phyloP scores from a whole-genome alignment of 2,797 vertebrate species.

The Sparus aurata region DNA sequence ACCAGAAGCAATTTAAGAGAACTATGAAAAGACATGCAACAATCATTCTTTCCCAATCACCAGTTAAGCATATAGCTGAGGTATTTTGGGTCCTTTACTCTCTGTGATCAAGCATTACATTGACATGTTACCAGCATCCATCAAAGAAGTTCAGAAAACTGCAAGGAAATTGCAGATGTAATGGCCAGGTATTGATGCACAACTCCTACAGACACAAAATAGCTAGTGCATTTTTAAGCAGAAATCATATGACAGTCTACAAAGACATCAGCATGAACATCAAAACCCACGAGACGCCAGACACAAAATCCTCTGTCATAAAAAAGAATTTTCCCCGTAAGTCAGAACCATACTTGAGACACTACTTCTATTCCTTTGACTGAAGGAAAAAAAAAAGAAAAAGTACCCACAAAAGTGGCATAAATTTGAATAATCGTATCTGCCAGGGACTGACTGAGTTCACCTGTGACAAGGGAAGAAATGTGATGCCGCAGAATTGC shows the following conservation, averaged over 20 bases:
- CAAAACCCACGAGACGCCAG: conserved; percentile 28
- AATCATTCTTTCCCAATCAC: neutral
- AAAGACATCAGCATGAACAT: conserved; percentile 50
- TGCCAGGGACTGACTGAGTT: conserved; percentile 64
- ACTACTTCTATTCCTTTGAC: conserved; percentile 48
- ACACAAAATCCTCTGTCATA: conserved; percentile 37
- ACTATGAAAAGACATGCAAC: neutral
- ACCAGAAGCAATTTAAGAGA: conserved; percentile 10
- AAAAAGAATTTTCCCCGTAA: conserved; percentile 40
- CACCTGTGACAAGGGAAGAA: conserved; percentile 70
- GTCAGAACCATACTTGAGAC: conserved; percentile 35
- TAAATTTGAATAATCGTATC: conserved; percentile 74
- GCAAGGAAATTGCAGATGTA: conserved; percentile 16
- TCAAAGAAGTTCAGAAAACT: conserved; percentile 25
- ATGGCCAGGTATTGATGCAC: conserved; percentile 21
- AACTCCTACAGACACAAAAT: conserved; percentile 1
- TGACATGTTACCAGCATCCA: conserved; percentile 29
- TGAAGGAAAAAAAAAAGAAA: neutral
- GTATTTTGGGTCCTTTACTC: neutral
- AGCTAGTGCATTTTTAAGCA: conserved; percentile 36
- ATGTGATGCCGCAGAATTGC: conserved; percentile 67
- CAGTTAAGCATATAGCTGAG: neutral
- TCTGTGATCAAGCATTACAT: conserved; percentile 11
- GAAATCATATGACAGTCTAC: conserved; percentile 22
- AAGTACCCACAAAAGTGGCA: conserved; percentile 53